phyloP scores from a whole-genome alignment of 2,888 invertebrate genomes.

The Lycophotia porphyrea region DNA sequence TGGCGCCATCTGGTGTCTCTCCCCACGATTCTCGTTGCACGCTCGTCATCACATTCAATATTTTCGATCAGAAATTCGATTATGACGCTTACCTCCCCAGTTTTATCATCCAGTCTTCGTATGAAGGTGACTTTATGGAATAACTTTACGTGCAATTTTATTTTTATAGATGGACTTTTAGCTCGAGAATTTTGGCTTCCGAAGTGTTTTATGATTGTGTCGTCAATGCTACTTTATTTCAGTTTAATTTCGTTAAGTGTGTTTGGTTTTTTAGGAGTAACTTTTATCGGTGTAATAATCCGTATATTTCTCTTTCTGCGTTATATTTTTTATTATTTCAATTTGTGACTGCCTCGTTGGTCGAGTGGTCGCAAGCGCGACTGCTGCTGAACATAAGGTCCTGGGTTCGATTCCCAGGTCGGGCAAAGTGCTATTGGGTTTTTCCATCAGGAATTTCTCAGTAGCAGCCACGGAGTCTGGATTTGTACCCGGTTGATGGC shows the following conservation, averaged over 20 bases:
- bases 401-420: no score
- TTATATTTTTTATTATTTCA: no score
- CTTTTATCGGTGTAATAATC: slow-evolving; percentile 35
- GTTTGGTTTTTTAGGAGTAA: slow-evolving; percentile 16
- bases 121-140: slow-evolving; percentile 71
- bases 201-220: slow-evolving; percentile 50
- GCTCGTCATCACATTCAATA: slow-evolving; percentile 69
- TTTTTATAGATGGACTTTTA: slow-evolving; percentile 63
- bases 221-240: slow-evolving; percentile 48
- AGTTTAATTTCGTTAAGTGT: slow-evolving; percentile 47
- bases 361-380: no score
- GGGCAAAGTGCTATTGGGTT: no score
- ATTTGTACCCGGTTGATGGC: no score
- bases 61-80: slow-evolving; percentile 72
- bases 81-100: slow-evolving; percentile 66
- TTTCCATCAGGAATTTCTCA: no score
- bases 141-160: slow-evolving; percentile 67
- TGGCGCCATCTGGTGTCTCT: slow-evolving; percentile 40
- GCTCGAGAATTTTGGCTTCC: slow-evolving; percentile 41
- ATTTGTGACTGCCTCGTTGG: no score
- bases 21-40: slow-evolving; percentile 40
- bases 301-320: background rate
- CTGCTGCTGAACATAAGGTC: no score
- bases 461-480: no score
- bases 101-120: slow-evolving; percentile 69